Evolutionary conservation across 35 echinoderm and acorn worm species (phyloP).

Genomic region (Ptychodera flava): DNA sequence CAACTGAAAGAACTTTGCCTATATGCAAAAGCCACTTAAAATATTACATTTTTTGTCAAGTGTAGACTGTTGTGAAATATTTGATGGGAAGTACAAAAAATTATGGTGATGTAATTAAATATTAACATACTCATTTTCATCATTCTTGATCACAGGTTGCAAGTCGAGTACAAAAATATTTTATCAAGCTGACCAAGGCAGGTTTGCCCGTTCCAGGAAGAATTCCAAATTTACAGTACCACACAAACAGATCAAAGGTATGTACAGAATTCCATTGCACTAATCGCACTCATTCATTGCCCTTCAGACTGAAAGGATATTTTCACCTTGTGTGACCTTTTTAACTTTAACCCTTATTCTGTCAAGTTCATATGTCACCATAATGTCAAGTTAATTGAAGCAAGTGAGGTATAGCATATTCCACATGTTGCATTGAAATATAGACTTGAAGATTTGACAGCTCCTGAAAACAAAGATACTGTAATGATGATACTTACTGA

Average conservation of each 20-base stretch:
- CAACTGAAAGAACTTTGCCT: too few relatives aligned
- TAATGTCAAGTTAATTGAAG: too few relatives aligned
- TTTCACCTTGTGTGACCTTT: neutral
- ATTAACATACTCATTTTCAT: neutral
- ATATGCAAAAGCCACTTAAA: too few relatives aligned
- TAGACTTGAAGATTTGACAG: too few relatives aligned
- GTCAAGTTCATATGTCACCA: too few relatives aligned
- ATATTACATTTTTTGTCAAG: too few relatives aligned
- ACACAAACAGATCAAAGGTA: slow-evolving; percentile 35
- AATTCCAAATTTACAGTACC: slow-evolving; percentile 66
- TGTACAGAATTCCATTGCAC: neutral
- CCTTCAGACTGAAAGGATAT: neutral
- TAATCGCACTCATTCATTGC: neutral
- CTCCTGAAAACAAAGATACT: too few relatives aligned
- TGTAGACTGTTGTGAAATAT: too few relatives aligned
- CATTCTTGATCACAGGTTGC: slow-evolving; percentile 43
- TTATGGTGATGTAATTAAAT: neutral
- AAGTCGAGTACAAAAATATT: slow-evolving; percentile 97
- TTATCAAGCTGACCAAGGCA: slow-evolving; percentile 84
- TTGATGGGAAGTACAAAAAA: too few relatives aligned
- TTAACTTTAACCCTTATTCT: neutral
- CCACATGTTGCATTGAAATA: too few relatives aligned
- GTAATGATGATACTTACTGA: too few relatives aligned
- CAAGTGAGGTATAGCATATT: too few relatives aligned
- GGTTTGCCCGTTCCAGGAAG: slow-evolving; percentile 90